Conservation (phyloP, 2,797 vertebrate species). For the Bradypus variegatus region DNA sequence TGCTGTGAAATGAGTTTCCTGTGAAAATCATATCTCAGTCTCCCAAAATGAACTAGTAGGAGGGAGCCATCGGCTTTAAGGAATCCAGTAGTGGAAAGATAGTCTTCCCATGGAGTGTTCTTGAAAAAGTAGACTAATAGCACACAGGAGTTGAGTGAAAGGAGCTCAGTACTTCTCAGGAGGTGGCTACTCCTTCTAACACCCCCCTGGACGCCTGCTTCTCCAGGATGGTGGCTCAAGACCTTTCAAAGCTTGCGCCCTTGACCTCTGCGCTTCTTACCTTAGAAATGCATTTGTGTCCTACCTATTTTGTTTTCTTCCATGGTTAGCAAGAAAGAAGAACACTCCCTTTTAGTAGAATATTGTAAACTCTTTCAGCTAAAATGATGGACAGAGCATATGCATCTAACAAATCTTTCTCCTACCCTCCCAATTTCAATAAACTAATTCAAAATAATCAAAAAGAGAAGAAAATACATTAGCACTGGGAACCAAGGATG, state of each 20-base stretch:
- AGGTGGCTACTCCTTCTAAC: rapidly evolving
- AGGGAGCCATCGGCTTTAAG: neutral
- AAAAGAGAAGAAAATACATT: neutral
- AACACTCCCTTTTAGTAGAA: neutral
- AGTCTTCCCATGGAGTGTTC: neutral
- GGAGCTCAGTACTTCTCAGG: rapidly evolving
- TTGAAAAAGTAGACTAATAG: neutral
- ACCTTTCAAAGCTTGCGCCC: neutral
- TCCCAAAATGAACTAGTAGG: neutral
- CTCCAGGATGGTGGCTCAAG: neutral
- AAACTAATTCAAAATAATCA: neutral
- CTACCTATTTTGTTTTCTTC: neutral
- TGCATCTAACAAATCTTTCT: too few relatives aligned
- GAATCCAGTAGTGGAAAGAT: neutral
- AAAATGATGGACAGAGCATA: neutral
- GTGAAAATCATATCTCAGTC: neutral
- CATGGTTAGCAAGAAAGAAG: neutral
- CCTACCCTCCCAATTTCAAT: neutral
- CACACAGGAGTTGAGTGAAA: rapidly evolving
- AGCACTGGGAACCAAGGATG: neutral
- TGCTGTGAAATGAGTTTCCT: neutral
- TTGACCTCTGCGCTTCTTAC: neutral
- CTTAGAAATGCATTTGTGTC: rapidly evolving
- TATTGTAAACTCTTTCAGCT: neutral
- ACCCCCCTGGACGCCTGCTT: rapidly evolving